Conservation (phyloP, 1,140 invertebrate species). For the Nixonia krombeini region DNA sequence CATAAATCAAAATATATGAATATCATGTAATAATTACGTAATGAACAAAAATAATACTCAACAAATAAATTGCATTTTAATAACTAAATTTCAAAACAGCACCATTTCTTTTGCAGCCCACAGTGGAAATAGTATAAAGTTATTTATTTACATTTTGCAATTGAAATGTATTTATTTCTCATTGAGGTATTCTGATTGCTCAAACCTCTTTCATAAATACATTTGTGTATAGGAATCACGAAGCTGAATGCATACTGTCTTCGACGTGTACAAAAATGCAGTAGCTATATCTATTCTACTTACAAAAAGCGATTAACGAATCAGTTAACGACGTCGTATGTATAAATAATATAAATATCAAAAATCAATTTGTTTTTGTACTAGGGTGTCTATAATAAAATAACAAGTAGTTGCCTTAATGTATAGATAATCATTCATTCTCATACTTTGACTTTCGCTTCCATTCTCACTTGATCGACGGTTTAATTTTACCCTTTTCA, state of each 20-base stretch:
- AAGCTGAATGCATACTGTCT: slow-evolving; percentile 35
- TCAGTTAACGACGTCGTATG: slow-evolving; percentile 30
- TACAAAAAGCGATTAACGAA: slow-evolving; percentile 44
- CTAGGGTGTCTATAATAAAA: slow-evolving; percentile 49
- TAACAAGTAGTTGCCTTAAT: slow-evolving; percentile 25
- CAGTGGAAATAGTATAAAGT: no score
- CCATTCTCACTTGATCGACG: slow-evolving; percentile 11
- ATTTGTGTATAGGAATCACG: slow-evolving; percentile 25
- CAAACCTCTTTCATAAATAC: slow-evolving; percentile 20
- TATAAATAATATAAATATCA: slow-evolving; percentile 54
- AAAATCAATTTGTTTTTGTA: slow-evolving; percentile 54
- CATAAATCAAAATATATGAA: no score
- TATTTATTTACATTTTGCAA: slow-evolving; percentile 38
- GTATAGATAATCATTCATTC: slow-evolving; percentile 18
- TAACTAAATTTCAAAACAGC: no score
- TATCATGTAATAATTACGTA: no score
- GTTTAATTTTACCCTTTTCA: slow-evolving; percentile 12
- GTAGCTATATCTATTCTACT: slow-evolving; percentile 35
- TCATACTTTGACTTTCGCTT: slow-evolving; percentile 11
- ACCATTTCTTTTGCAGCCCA: no score
- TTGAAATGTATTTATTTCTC: slow-evolving; percentile 33
- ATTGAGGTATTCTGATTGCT: slow-evolving; percentile 15
- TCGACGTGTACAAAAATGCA: slow-evolving; percentile 45
- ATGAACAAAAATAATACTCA: no score
- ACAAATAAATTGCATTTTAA: no score